Evolutionary conservation across 1,140 invertebrate genomes (phyloP).

Genomic region (Drosophila sulfurigaster): DNA sequence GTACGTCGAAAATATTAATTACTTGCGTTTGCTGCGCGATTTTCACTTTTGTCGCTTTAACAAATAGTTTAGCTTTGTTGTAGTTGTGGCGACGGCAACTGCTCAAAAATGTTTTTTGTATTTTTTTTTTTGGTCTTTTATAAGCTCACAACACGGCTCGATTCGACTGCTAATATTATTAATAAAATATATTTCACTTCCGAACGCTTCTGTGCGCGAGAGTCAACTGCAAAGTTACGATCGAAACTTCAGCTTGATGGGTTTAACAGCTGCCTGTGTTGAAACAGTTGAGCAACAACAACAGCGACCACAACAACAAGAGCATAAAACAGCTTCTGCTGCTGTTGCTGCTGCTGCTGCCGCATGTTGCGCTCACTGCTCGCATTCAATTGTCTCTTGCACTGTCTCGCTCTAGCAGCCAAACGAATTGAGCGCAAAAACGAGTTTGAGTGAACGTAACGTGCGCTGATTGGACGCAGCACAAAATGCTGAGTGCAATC

Average conservation of each 20-base stretch:
- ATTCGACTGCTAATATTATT: conserved; percentile 75
- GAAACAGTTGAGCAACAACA: conserved; percentile 49
- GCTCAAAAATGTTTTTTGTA: conserved; percentile 8
- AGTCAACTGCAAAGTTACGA: conserved; percentile 85
- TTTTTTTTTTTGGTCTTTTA: neutral
- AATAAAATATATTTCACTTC: conserved; percentile 85
- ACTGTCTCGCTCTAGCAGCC: conserved; percentile 50
- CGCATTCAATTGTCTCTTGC: conserved; percentile 50
- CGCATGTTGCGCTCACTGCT: conserved; percentile 22
- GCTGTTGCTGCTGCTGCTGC: conserved; percentile 29
- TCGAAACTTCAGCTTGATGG: conserved; percentile 85
- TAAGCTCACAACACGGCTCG: conserved; percentile 21
- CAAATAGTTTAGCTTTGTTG: conserved; percentile 11
- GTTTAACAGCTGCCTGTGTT: conserved; percentile 81
- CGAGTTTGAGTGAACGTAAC: conserved; percentile 70
- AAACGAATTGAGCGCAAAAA: conserved; percentile 50
- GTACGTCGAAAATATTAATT: conserved; percentile 13
- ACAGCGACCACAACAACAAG: conserved; percentile 35
- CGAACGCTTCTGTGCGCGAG: conserved; percentile 85
- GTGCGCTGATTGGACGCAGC: conserved; percentile 58
- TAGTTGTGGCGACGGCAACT: conserved; percentile 25
- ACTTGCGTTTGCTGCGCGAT: conserved; percentile 4
- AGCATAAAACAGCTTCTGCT: conserved; percentile 67
- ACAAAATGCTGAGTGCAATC: conserved; percentile 10
- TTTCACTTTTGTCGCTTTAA: conserved; percentile 12